Evolutionary conservation across 2,797 vertebrate genomes (phyloP).

Genomic region (Rhadinocentrus ornatus): DNA sequence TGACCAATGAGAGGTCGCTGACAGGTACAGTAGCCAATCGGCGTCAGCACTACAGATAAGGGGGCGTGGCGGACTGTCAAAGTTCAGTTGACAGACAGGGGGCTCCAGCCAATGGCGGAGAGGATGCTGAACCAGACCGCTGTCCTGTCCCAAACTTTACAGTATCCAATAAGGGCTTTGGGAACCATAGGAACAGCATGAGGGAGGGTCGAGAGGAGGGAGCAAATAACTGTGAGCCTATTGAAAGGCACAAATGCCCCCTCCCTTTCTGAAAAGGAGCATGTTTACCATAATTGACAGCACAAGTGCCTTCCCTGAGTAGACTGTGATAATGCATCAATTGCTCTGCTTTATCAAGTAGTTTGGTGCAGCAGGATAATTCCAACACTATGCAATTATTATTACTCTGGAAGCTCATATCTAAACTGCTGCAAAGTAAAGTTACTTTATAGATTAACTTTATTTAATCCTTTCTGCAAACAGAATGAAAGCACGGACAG

Average conservation of each 20-base stretch:
- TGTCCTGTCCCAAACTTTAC: conserved; percentile 84
- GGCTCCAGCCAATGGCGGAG: conserved; percentile 69
- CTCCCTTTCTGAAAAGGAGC: conserved; percentile 71
- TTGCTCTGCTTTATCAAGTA: conserved; percentile 11
- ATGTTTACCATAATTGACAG: conserved; percentile 83
- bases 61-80: conserved; percentile 77
- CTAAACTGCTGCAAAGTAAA: conserved; percentile 1
- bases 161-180: conserved; percentile 87
- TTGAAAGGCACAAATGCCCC: conserved; percentile 67
- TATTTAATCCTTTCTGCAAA: background rate
- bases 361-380: conserved; percentile 32
- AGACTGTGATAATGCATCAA: conserved; percentile 69
- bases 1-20: conserved; percentile 87
- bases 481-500: background rate
- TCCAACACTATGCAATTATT: conserved; percentile 3
- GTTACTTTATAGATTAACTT: background rate
- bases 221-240: conserved; percentile 69
- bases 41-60: conserved; percentile 16
- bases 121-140: conserved; percentile 57
- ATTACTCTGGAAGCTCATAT: background rate
- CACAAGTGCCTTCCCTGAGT: conserved; percentile 68
- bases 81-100: conserved; percentile 69
- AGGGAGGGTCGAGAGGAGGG: conserved; percentile 74
- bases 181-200: conserved; percentile 89
- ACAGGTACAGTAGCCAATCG: conserved; percentile 88